Evolutionary conservation across 2,113 vertebrate species (phyloP).

Genomic region (Hypanus sabinus): DNA sequence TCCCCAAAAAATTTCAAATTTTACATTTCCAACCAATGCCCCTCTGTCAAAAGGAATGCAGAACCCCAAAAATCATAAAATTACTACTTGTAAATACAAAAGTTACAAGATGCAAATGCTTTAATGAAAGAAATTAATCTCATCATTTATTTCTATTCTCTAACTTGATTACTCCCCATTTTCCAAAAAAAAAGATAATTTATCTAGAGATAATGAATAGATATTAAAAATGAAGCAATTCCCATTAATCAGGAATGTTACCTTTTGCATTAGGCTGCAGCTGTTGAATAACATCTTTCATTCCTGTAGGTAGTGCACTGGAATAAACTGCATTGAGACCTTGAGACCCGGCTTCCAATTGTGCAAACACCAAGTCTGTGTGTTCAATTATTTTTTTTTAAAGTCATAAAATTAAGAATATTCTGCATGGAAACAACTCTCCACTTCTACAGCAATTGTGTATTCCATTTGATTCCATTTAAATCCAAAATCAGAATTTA

Average conservation of each 20-base stretch:
- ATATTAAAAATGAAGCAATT: neutral
- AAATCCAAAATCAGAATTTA: neutral
- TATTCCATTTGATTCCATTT: neutral
- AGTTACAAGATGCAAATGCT: neutral
- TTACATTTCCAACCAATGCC: too few relatives aligned
- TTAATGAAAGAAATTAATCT: neutral
- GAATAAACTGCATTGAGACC: conserved; percentile 76
- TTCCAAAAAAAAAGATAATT: neutral
- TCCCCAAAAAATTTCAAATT: too few relatives aligned
- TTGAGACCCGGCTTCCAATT: conserved; percentile 74
- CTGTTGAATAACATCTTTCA: conserved; percentile 73
- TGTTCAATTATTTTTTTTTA: neutral
- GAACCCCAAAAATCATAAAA: neutral
- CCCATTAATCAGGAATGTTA: neutral
- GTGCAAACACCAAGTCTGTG: conserved; percentile 62
- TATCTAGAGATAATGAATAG: neutral
- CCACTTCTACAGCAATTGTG: neutral
- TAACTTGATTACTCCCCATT: neutral
- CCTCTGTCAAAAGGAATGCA: neutral
- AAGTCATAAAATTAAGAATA: neutral
- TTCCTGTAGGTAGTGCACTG: conserved; percentile 70
- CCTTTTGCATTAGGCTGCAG: conserved; percentile 67
- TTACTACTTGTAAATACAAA: neutral
- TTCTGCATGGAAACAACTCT: neutral
- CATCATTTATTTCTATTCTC: neutral